Evolutionary conservation across 2,113 vertebrate genomes (phyloP).

Genomic region (Lamprotornis superbus): DNA sequence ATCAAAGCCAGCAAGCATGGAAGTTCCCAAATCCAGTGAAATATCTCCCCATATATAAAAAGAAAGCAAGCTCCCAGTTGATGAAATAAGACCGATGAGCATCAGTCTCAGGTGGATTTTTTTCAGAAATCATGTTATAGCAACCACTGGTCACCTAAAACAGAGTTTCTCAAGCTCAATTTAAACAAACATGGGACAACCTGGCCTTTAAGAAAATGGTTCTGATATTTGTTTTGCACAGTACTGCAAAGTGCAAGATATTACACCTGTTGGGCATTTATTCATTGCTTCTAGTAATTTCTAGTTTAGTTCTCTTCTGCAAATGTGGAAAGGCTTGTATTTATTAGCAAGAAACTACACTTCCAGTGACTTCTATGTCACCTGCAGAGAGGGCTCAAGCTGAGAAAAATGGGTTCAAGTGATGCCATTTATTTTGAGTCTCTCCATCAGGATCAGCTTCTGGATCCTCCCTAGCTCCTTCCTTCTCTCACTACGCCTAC

Average conservation of each 20-base stretch:
- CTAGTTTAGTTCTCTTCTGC: background rate
- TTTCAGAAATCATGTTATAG: background rate
- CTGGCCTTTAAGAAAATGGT: background rate
- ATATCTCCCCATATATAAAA: background rate
- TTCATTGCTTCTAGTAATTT: background rate
- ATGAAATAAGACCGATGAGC: background rate
- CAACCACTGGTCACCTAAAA: background rate
- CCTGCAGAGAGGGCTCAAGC: background rate
- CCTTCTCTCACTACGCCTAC: conserved; percentile 21
- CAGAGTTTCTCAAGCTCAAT: background rate
- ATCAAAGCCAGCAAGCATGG: background rate
- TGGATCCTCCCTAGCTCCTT: background rate
- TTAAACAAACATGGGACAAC: background rate
- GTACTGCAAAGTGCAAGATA: background rate
- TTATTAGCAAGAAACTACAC: background rate
- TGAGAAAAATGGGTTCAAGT: background rate
- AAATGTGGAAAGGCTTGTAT: background rate
- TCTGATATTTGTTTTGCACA: background rate
- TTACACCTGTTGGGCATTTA: background rate
- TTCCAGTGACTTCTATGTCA: background rate
- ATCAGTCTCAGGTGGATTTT: background rate
- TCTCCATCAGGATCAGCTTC: background rate
- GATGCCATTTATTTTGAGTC: background rate
- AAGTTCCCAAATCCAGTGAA: background rate
- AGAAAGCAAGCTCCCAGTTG: background rate